Conservation (phyloP, 2,797 vertebrate species). For the Eremophila alpestris region DNA sequence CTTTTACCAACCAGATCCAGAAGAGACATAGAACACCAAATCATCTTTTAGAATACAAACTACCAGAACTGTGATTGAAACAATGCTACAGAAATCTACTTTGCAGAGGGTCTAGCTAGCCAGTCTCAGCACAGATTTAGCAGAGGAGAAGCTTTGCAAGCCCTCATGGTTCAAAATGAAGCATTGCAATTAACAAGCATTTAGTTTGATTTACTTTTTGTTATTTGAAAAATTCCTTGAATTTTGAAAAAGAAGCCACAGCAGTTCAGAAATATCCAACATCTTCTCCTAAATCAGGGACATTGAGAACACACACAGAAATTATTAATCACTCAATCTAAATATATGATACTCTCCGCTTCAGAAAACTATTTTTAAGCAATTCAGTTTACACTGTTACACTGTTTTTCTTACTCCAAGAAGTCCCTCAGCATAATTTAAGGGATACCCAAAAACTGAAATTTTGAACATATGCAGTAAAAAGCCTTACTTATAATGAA, state of each 20-base stretch:
- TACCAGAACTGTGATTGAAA: neutral
- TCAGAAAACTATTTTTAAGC: neutral
- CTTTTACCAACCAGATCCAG: neutral
- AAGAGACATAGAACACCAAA: neutral
- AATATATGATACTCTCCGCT: neutral
- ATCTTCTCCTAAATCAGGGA: neutral
- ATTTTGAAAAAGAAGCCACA: neutral
- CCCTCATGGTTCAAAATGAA: neutral
- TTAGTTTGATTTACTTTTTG: neutral
- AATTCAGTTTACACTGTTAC: neutral
- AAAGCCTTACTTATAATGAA: neutral
- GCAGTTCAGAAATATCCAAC: neutral
- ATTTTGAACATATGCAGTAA: neutral
- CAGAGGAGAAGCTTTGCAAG: neutral
- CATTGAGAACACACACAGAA: neutral
- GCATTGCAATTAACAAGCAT: neutral
- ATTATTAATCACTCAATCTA: neutral
- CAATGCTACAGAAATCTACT: neutral
- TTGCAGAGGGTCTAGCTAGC: neutral
- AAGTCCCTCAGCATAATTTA: neutral
- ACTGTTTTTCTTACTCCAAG: neutral
- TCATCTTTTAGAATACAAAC: neutral
- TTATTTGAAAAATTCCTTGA: neutral
- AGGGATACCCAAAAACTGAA: neutral
- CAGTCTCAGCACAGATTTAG: neutral